Base-by-base conservation (phyloP, 2,797 vertebrate genomes). In the Pitangus sulphuratus region DNA sequence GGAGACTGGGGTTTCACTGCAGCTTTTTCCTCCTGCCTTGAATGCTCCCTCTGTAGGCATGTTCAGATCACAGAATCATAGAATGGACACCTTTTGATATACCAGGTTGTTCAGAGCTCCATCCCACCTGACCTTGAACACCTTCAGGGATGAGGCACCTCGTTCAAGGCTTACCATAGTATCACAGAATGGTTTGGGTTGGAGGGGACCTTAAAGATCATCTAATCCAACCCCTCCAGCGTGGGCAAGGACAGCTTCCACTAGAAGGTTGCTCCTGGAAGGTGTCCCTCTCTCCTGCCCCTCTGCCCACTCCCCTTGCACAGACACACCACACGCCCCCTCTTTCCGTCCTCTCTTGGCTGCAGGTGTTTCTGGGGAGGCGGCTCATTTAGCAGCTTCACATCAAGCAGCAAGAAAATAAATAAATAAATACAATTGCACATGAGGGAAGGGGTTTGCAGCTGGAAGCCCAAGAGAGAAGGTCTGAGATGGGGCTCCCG, bases 401-500 rank as follows among this genome's bases (percentile, higher is more conserved):
- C 84, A 40, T 83, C 75, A 61, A 69, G 85, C 81, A 96, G 84
- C 76, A 33, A 93, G 86, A 78, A 66, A 96, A 96, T 97, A 97
- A 95, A 96, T 97, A 97, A 92, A 96, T 92, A 97, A 94, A 94
- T 95, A 94, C 3, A 30, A 85, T 81, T 95, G 81, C 90, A 94
- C 65, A 22, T 26, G 39, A 62, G 50, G 69, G 68, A 58, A 64
- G 57, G 61, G 40, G 18, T 84, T 17, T 37, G 50, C 58, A 90
- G 54, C 69, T 85, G 95, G 93, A 80, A 96, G 93, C 91, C 90
- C 39, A 0, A 25, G 60, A 42, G 65, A 87, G 56, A 60, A 83
- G 72, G 72, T 42, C 39, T 84, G 95, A 87, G 89, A 83, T 56
- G 87, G 62, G 81, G 58, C 58, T 91, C 86, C 86, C 25, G 4